Base-by-base conservation (phyloP, 2,113 vertebrate genomes). In the Macheiramphus alcinus region DNA sequence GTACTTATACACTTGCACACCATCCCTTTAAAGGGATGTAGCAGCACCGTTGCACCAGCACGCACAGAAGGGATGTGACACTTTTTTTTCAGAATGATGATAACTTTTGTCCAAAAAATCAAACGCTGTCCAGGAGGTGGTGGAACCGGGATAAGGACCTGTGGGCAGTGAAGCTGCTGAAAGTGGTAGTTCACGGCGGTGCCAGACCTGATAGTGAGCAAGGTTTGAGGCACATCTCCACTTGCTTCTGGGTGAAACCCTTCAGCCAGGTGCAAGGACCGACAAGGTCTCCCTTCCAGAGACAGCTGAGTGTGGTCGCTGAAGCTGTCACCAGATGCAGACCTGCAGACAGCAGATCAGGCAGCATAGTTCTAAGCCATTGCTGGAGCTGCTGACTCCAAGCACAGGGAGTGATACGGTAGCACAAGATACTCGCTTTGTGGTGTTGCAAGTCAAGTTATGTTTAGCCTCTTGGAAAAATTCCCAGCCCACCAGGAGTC, bases 391-490 rank as follows among this genome's bases (percentile, higher is more conserved):
- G 90, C 53, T 48, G 52, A 23, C 56, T 88, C 43, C 10, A 29
- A 94, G 58, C 25, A 3, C 23, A 25, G 16, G n/a, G 47, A 53
- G 32, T 25, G n/a, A 80, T 53, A 55, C 0, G 7, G 80, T 29
- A 78, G 88, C 67, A 80, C 34, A 42, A 70, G 95, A 74, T 53
- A 29, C 31, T 79, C 3, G 3, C 73, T 68, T 59, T 48, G 32
- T 82, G 53, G 48, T 80, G 76, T 79, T 94, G 18, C 48, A 81
- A 89, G 70, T 86, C 70, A 72, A 85, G 80, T 48, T 88, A 87
- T 73, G 79, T 91, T 88, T 73, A 73, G 63, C 50, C 47, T 90
- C 91, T 95, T 93, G 81, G 89, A 97, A 94, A 90, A 93, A 88
- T 67, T 93, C 87, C 96, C 89, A 96, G 93, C 45, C 45, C 71